Conservation (phyloP, 2,888 invertebrate species). For the Lissonota sp. region DNA sequence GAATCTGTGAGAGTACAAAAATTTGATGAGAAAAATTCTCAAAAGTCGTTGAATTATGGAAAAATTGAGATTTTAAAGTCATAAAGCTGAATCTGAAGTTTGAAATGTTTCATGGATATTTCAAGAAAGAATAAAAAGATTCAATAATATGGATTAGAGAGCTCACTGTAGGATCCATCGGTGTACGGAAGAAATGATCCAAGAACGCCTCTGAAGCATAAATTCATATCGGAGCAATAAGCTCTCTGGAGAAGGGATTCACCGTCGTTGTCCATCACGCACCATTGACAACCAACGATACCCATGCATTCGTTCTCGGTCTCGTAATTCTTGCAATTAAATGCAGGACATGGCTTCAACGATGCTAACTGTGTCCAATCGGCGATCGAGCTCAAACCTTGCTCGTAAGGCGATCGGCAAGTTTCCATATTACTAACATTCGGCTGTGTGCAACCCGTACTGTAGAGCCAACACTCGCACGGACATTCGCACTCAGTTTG, state of each 20-base stretch:
- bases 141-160: background rate
- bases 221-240: slow-evolving; percentile 92
- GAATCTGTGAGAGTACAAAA: slow-evolving; percentile 73
- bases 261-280: slow-evolving; percentile 91
- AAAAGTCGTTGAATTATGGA: too few species aligned
- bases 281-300: slow-evolving; percentile 96
- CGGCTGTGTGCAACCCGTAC: slow-evolving; percentile 83
- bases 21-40: background rate
- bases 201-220: slow-evolving; percentile 94
- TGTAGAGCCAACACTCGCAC: slow-evolving; percentile 91
- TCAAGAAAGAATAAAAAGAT: background rate
- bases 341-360: slow-evolving; percentile 88
- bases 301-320: slow-evolving; percentile 88
- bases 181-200: slow-evolving; percentile 93
- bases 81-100: too few species aligned
- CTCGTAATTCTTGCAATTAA: slow-evolving; percentile 88
- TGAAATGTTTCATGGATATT: background rate
- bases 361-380: slow-evolving; percentile 83
- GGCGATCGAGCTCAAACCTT: slow-evolving; percentile 73
- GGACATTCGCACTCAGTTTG: slow-evolving; percentile 98
- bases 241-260: slow-evolving; percentile 88
- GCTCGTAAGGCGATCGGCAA: slow-evolving; percentile 78
- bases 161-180: slow-evolving; percentile 87
- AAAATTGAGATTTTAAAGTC: too few species aligned
- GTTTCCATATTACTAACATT: slow-evolving; percentile 72